Evolutionary conservation across 2,888 invertebrate genomes (phyloP).

Genomic region (Aspidiotus destructor): DNA sequence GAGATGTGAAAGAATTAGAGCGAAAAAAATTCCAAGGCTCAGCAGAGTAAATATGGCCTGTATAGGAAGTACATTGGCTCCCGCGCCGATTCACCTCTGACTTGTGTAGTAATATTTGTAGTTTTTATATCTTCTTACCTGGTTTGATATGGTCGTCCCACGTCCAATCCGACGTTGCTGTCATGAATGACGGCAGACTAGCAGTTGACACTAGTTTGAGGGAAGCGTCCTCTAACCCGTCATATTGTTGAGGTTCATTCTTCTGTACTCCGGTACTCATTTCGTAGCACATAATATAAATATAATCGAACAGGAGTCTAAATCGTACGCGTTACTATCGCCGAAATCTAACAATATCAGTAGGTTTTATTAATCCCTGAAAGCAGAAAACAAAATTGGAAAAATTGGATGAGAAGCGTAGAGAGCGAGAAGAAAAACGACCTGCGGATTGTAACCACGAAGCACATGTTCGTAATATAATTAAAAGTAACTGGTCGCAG

Average conservation of each 20-base stretch:
- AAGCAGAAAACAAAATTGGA: neutral
- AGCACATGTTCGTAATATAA: too few species aligned
- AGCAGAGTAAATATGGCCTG: too few species aligned
- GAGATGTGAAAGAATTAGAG: too few species aligned
- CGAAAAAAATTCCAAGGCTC: too few species aligned
- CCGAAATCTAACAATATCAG: too few species aligned
- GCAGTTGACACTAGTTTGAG: slow-evolving; percentile 12
- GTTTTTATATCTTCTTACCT: slow-evolving; percentile 5
- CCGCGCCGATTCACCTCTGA: too few species aligned
- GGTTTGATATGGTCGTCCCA: slow-evolving; percentile 16
- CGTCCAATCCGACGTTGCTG: slow-evolving; percentile 23
- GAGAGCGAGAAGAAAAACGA: too few species aligned
- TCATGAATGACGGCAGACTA: slow-evolving; percentile 5
- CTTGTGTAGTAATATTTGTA: neutral
- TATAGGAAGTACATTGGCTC: too few species aligned
- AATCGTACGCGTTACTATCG: neutral
- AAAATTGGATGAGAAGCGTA: neutral
- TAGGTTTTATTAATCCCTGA: neutral
- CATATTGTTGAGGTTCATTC: slow-evolving; percentile 26
- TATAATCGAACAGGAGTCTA: neutral
- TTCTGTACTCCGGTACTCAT: slow-evolving; percentile 30
- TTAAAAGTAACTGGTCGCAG: too few species aligned
- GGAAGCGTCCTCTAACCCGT: slow-evolving; percentile 22
- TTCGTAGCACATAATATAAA: slow-evolving; percentile 14
- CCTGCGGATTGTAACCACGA: too few species aligned